Base-by-base conservation (phyloP, 1,140 invertebrate species). In the Microplitis mediator region DNA sequence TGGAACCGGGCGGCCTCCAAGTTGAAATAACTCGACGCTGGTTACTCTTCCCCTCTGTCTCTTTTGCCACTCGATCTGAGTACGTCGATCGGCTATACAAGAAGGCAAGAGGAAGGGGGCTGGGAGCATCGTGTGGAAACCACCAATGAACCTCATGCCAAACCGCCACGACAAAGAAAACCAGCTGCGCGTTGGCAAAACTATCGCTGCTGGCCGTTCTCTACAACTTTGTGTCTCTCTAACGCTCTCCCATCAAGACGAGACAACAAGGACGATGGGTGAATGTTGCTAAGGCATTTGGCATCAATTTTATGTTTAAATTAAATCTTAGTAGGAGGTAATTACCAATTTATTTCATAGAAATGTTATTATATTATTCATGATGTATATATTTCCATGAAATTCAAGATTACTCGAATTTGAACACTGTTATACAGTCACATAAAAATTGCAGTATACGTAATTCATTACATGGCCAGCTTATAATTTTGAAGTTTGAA, bases 1-100 rank as follows among this genome's bases (percentile, higher is more conserved):
- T 82, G 82, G 80, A 86, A 86, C 84, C 83, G 84, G 85, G 80
- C 82, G 85, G 83, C 85, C 84, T 86, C 84, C 82, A 85, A 84
- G 80, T 80, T 82, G 77, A 79, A 79, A 79, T 77, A 77, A 79
- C 75, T 75, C 74, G 65, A 67, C 71, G 74, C 71, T 66, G 68
- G 50, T 50, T 71, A 72, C 69, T 74, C 77, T 76, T 72, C 74
- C 63, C n/a, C 60, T 66, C 68, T 69, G 74, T 75, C 74, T 73
- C 54, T 66, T 70, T 70, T 66, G 72, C 67, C 68, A 70, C 68
- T 61, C 62, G 70, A 72, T 72, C 64, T 36, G 56, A 54, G 45
- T 66, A 51, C 45, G 39, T 45, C 39, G 39, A 45, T 45, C 39
- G 39, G 39, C 39, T 45, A 45, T 45, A 45, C 23, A 52, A 68